A percentile compares a stretch with the other conserved stretches of the same genome.
Evolutionary conservation across 2,113 vertebrate species (phyloP).

Genomic region (Vombatus ursinus): DNA sequence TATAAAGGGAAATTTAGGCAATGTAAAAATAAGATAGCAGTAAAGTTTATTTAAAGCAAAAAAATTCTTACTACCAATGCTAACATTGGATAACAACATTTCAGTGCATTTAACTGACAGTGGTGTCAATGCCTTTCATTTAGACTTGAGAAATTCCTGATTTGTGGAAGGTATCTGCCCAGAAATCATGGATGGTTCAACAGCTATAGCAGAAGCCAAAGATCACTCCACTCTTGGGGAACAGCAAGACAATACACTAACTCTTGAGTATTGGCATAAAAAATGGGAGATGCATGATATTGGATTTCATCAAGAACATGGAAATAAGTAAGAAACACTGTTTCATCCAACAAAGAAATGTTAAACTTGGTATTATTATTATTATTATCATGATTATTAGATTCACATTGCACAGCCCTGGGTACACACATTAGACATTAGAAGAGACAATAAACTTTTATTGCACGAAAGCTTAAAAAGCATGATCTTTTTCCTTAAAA

Average conservation of each 20-base stretch:
- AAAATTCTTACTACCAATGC: not conserved
- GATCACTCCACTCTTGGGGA: not conserved
- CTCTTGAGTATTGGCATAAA: slow-evolving; percentile 86
- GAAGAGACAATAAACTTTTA: not conserved
- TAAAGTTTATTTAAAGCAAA: not conserved
- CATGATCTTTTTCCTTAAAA: not conserved
- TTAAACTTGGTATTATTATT: not conserved
- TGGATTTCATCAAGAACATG: slow-evolving; percentile 85
- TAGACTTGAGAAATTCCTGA: not conserved
- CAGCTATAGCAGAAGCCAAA: not conserved
- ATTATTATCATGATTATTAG: not conserved
- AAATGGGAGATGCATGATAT: slow-evolving; percentile 85
- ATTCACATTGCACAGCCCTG: not conserved
- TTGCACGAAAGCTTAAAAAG: not conserved
- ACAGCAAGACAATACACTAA: slow-evolving; percentile 82
- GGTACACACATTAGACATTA: not conserved
- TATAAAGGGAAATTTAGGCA: not conserved
- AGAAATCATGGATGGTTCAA: slow-evolving; percentile 63
- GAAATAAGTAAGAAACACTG: slow-evolving; percentile 83
- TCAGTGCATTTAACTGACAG: not conserved
- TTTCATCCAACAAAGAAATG: slow-evolving; percentile 25
- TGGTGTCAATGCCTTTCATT: slow-evolving; percentile 22
- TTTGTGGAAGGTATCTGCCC: not conserved
- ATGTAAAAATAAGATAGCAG: not conserved
- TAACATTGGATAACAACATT: not conserved